Evolutionary conservation across 2,113 vertebrate species (phyloP).

Genomic region (Seriola aureovittata): DNA sequence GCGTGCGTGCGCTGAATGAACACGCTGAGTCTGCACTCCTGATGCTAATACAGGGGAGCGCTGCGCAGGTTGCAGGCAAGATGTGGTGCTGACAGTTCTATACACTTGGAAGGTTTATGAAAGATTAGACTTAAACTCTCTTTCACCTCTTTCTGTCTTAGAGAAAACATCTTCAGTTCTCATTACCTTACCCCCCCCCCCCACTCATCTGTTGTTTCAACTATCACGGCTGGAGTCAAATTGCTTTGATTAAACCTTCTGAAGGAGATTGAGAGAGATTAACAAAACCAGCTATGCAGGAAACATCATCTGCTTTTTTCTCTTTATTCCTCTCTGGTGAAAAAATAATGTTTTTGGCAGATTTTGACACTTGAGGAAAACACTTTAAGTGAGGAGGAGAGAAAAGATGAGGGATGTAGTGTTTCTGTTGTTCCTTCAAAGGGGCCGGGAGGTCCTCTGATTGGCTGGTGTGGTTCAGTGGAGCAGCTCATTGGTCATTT

Average conservation of each 20-base stretch:
- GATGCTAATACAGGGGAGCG: conserved; percentile 21
- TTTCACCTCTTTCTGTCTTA: neutral
- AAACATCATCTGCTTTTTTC: conserved; percentile 54
- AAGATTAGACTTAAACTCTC: neutral
- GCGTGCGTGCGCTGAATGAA: conserved; percentile 25
- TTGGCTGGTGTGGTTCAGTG: conserved; percentile 13
- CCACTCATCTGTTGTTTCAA: conserved; percentile 17
- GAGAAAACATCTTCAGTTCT: neutral
- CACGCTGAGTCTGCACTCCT: conserved; percentile 36
- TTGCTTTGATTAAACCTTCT: conserved; percentile 59
- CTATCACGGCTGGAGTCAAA: conserved; percentile 17
- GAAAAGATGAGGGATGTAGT: neutral
- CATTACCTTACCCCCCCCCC: neutral
- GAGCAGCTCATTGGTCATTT: conserved; percentile 35
- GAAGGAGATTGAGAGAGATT: conserved; percentile 52
- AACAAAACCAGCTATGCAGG: conserved; percentile 45
- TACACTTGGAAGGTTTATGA: neutral
- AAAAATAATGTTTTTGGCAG: conserved; percentile 12
- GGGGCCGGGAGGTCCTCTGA: conserved; percentile 16
- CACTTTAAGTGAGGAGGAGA: neutral
- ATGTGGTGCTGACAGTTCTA: neutral
- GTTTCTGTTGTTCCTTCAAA: conserved; percentile 1
- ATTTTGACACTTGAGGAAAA: conserved; percentile 24
- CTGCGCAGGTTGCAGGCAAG: neutral
- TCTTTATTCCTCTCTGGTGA: neutral